Conservation (phyloP, 2,113 vertebrate species). For the Rafetus swinhoei region DNA sequence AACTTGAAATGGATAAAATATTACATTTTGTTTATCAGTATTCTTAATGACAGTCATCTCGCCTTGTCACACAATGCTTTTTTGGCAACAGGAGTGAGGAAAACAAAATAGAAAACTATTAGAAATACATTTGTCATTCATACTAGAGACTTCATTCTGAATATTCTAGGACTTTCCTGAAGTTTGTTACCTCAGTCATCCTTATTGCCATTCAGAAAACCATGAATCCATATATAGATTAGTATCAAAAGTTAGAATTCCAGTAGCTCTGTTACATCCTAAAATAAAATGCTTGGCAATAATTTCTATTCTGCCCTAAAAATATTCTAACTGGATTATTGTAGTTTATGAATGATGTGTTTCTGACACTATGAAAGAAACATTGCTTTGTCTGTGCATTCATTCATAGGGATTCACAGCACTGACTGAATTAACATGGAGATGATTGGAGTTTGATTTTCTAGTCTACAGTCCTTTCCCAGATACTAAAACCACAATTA, state of each 20-base stretch:
- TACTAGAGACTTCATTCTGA: not conserved
- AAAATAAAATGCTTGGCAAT: not conserved
- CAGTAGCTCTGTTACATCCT: not conserved
- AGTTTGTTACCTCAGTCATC: not conserved
- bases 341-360: not conserved
- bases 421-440: not conserved
- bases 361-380: not conserved
- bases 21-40: not conserved
- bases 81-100: not conserved
- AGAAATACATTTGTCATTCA: not conserved
- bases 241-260: not conserved
- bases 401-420: not conserved
- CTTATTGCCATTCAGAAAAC: not conserved
- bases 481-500: not conserved
- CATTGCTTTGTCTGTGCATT: not conserved
- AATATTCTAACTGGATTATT: not conserved
- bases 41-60: slow-evolving; percentile 45
- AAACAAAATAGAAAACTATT: slow-evolving; percentile 18
- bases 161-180: not conserved
- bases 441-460: not conserved
- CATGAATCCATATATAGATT: not conserved
- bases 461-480: not conserved
- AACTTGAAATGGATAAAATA: slow-evolving; percentile 14
- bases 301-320: not conserved
- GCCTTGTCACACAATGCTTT: slow-evolving; percentile 13